Base-by-base conservation (phyloP, 2,888 invertebrate species). In the Conops quadrifasciatus region DNA sequence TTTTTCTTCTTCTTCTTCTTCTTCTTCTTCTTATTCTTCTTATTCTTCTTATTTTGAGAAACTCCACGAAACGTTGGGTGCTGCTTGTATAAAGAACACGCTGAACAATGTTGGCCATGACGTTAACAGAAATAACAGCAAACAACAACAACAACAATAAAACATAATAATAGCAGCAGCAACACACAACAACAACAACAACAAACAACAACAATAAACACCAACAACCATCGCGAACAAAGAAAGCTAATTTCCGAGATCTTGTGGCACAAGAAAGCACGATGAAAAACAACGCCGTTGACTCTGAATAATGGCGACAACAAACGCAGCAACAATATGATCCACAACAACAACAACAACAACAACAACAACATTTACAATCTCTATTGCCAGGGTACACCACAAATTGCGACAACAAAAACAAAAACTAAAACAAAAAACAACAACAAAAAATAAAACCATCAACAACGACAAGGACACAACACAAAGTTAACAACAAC, bases 221-320 rank as follows among this genome's bases (percentile, higher is more conserved):
- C 36, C 4, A 7, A 36, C 9, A 9, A 36, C 4, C 36, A 36
- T 9, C 4, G 4, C 9, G 36, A 63, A 63, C 47, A 16, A 47
- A 19, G 43, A 63, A 63, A 63, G 21, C 28, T 47, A 63, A 63
- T 63, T 63, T 58, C 58, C 58, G 26, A 58, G 58, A 24, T 26
- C 58, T 26, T 16, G 26, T 11, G 26, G 21, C 24, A 24, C 13
- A 28, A 58, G 58, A 9, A 58, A 15, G 4, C 26, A 1, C 28
- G 24, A 28, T 4, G 11, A 24, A 58, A 9, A 28, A 58, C 26
- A 24, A 24, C 26, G 58, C 24, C 19, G 28, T 26, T 26, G 16
- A 21, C 7, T 15, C 21, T 24, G 24, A 16, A 58, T 5, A 28
- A 58, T 15, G 24, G 26, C 58, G 28, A 16, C n/a, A 19, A 49